Evolutionary conservation across 1,140 invertebrate species (phyloP), one percentile per base, ranked within the genome.

Genomic region (Callitettix versicolor): DNA sequence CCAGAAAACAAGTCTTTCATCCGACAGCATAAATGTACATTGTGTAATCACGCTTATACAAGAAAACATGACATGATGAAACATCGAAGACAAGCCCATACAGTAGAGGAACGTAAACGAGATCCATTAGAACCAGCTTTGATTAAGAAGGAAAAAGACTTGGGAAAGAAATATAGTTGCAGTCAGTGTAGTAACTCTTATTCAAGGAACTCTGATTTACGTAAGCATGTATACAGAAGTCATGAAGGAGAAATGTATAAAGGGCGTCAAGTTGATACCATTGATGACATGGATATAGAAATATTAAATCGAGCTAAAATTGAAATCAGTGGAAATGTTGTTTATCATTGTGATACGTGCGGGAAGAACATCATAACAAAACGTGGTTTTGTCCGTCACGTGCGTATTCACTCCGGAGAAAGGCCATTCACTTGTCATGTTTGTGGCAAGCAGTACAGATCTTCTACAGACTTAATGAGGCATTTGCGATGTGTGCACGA

Each of bases 401-500:
- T 73, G 58, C 69, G 78, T 2, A 81, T 81, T 41, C 84, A 86
- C 65, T 83, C 80, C 1, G 83, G 83, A 6, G 84, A 88, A 65
- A 76, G 82, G 52, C 80, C 82, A 2, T 86, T 79, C 62, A 79
- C 81, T 15, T 88, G 86, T 62, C 78, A 81, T 58, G 66, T 84
- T 1, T 88, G 85, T 64, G 83, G 82, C 0, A 86, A 85, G 64
- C 78, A 80, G 53, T 89, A 88, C 66, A 70, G 80, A 17, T 75
- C 81, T 14, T 75, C 75, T 2, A 73, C 77, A 63, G 79, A 80
- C 5, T 65, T 83, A 15, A 72, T 73, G 4, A 68, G 79, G 14
- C 83, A 85, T 63, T 47, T 82, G 17, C 72, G 74, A 14, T 77
- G 81, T 50, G 80, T 81, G 0, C 83, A 85, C 61, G 76, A 79